These are phyloP conservation scores for Sphaeramia orbicularis DNA, from an alignment of 2,797 vertebrate genomes.

Conservation along the genomic window DNA sequence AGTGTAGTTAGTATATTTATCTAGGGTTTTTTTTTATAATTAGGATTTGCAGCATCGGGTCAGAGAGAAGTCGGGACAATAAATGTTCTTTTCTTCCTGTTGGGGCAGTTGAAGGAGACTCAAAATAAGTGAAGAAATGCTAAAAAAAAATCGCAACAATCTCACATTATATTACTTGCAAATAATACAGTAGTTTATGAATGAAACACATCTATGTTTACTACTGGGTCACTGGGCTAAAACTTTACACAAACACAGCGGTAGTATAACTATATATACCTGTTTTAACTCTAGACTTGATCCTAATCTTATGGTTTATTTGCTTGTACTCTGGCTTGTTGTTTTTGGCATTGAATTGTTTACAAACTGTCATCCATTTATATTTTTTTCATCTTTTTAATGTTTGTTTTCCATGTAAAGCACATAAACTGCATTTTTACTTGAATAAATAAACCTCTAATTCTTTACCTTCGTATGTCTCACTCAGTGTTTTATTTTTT, in stretches of 20 bases:
- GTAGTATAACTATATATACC: background rate
- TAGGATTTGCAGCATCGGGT: conserved; percentile 4
- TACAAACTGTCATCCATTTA: no score
- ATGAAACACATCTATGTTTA: background rate
- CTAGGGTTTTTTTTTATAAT: background rate
- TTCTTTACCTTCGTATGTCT: conserved; percentile 7
- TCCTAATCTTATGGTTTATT: background rate
- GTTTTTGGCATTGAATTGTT: no score
- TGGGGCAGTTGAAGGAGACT: no score
- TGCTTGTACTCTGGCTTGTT: background rate
- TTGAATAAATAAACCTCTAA: conserved; percentile 12
- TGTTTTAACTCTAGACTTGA: no score
- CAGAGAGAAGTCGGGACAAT: conserved; percentile 4
- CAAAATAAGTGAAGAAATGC: conserved; percentile 13
- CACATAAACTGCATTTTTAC: conserved; percentile 3
- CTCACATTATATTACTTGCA: background rate
- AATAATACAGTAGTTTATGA: conserved; percentile 8
- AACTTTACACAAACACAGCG: conserved; percentile 11
- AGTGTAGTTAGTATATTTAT: no score
- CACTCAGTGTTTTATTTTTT: conserved; percentile 20
- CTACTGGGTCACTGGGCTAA: background rate
- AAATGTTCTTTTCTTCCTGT: no score
- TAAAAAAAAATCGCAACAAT: background rate
- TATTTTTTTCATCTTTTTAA: background rate
- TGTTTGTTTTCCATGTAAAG: background rate